Evolutionary conservation across 2,113 vertebrate species (phyloP).

Genomic region (Struthidea cinerea): DNA sequence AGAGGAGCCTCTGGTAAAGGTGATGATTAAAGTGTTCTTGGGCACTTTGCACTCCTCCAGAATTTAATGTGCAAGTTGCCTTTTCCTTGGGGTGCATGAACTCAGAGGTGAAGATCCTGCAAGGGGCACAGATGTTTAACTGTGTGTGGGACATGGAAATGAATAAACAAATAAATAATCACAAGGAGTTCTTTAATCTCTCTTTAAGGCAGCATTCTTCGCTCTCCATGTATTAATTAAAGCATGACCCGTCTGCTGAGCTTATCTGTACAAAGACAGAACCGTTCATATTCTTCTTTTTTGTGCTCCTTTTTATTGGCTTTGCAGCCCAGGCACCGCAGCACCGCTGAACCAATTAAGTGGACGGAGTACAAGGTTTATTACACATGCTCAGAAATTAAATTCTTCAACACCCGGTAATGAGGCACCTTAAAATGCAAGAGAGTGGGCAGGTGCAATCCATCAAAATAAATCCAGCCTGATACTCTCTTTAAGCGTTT

Average conservation of each 20-base stretch:
- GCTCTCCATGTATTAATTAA: conserved; percentile 2
- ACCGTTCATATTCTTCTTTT: conserved; percentile 22
- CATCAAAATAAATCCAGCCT: conserved; percentile 30
- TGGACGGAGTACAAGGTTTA: conserved; percentile 23
- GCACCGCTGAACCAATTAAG: conserved; percentile 23
- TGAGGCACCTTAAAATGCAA: conserved; percentile 46
- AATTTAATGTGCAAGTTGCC: background rate
- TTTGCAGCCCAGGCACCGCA: conserved; percentile 18
- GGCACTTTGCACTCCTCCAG: background rate
- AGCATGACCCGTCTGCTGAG: background rate
- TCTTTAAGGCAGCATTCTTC: background rate
- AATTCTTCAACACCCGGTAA: background rate
- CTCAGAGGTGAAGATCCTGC: background rate
- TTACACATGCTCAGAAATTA: conserved; percentile 43
- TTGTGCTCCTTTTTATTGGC: conserved; percentile 2
- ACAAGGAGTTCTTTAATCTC: background rate
- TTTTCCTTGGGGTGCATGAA: background rate
- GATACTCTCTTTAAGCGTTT: conserved; percentile 2
- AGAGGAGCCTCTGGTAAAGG: background rate
- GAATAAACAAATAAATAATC: background rate
- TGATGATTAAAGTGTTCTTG: background rate
- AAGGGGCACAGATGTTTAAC: background rate
- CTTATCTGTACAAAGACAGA: conserved; percentile 17
- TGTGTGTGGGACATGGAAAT: background rate
- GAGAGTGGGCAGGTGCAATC: conserved; percentile 43